Base-by-base conservation (phyloP, 2,888 invertebrate genomes). In the Cheilosia vernalis region DNA sequence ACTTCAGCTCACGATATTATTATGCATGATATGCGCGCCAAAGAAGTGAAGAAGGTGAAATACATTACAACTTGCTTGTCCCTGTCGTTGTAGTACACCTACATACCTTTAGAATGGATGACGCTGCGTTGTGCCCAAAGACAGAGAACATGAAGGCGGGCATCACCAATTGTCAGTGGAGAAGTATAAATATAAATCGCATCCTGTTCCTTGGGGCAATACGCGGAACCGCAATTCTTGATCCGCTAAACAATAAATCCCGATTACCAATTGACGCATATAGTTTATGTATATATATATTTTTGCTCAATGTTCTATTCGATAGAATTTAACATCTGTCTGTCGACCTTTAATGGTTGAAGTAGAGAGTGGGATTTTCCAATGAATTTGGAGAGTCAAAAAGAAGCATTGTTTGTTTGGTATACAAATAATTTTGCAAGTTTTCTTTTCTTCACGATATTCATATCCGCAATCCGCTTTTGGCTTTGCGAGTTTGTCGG, bases 201-300 rank as follows among this genome's bases (percentile, higher is more conserved):
- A 83, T 83, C 83, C 83, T 83, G 67, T 73, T 73, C 67, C 80
- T 51, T 61, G 67, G 61, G 69, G 77, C 63, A 33, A 60, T 61
- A 56, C 60, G 55, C 70, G 44, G 51, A 70, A 60, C 47, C 27
- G 19, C 21, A n/a, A 56, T 69, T 56, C 44, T 40, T 49, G 40
- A 49, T 21, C 53, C 27, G 55, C 33, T 19, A 58, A 44, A 60
- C 73, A 67, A 73, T 73, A 80, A 17, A 51, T 72, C 72, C 9
- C 44, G 19, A 51, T 44, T 42, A 44, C 70, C 61, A 67, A 78
- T 73, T 73, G 72, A 67, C 72, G 63, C 42, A 64, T 9, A 30
- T n/a, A n/a, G n/a, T n/a, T 9, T 24, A 24, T 2, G 2, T 21
- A 64, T 37, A 37, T 55, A 60, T 61, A 30, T 72, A 1, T 1